phyloP scores from a whole-genome alignment of 2,797 vertebrate species.

The Rhadinocentrus ornatus region DNA sequence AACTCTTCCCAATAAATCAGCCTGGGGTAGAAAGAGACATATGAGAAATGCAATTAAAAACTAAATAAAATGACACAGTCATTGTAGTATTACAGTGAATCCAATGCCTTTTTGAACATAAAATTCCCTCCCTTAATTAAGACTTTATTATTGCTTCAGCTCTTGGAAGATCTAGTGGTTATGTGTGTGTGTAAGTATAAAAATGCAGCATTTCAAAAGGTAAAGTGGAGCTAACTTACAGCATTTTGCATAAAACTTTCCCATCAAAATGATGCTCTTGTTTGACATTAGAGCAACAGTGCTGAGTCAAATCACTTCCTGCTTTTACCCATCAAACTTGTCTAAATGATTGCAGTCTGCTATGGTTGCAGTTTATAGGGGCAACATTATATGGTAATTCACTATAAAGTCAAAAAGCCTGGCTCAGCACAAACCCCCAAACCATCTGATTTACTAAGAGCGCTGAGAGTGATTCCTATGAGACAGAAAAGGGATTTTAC shows the following conservation, averaged over 20 bases:
- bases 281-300: slow-evolving; percentile 53
- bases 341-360: slow-evolving; percentile 47
- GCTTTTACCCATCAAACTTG: slow-evolving; percentile 55
- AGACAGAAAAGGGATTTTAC: slow-evolving; percentile 54
- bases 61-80: not conserved
- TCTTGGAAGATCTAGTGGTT: not conserved
- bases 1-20: slow-evolving; percentile 43
- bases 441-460: slow-evolving; percentile 61
- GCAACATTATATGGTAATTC: slow-evolving; percentile 48
- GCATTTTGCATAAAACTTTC: slow-evolving; percentile 40
- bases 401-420: slow-evolving; percentile 49
- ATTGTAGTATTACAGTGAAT: slow-evolving; percentile 7
- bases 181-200: not conserved
- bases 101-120: not conserved
- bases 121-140: not conserved
- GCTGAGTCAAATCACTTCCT: slow-evolving; percentile 75
- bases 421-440: slow-evolving; percentile 66
- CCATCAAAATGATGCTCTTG: slow-evolving; percentile 30
- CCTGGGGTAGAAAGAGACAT: slow-evolving; percentile 20
- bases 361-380: slow-evolving; percentile 34
- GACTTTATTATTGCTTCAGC: not conserved
- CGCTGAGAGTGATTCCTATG: slow-evolving; percentile 40
- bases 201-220: not conserved
- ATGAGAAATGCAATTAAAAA: slow-evolving; percentile 23
- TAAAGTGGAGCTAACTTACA: slow-evolving; percentile 2